Base-by-base conservation (phyloP, 2,113 vertebrate species). In the Stigmatopora argus region DNA sequence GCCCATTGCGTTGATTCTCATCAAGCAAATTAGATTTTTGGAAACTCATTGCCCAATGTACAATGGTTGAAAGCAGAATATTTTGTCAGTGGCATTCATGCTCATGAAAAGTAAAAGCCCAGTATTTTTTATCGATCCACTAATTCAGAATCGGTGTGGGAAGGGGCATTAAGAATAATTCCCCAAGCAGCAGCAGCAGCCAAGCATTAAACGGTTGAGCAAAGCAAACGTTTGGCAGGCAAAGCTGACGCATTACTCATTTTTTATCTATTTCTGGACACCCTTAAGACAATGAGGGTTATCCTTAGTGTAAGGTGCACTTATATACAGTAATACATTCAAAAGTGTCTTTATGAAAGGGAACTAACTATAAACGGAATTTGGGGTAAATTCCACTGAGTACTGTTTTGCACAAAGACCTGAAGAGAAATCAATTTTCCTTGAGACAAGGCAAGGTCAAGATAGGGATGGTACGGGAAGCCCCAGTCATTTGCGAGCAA, bases 391-490 rank as follows among this genome's bases (percentile, higher is more conserved):
- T 84, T 86, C 79, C 82, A 85, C 66, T 35, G 75, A 84, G 83
- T 80, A 70, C 79, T 68, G 79, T 85, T 77, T 67, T 85, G 84
- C 78, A 81, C 78, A 75, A 83, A 85, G 77, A 75, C 72, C 62
- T 60, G 78, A 72, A 70, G 74, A 76, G 80, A 86, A 90, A 91
- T 90, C 88, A 85, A 90, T 91, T 90, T 83, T 87, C 87, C 87
- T 87, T 89, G 87, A 88, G 85, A 85, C 74, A 79, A 71, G 64
- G 79, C 80, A 88, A 90, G 89, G 90, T 90, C 85, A 59, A 60
- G 34, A 44, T 49, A 52, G 67, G 49, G 66, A 61, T 60, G 6
- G 19, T 45, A 10, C 11, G 26, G 2, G 13, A 5, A 5, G 12
- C 26, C 12, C 7, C 6, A 35, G 18, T 7, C 4, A 15, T 35